A percentile compares a stretch with the other conserved stretches of the same genome.
These are phyloP conservation scores for Pelmatolapia mariae DNA, from an alignment of 2,113 vertebrate species.

Conservation along the genomic window DNA sequence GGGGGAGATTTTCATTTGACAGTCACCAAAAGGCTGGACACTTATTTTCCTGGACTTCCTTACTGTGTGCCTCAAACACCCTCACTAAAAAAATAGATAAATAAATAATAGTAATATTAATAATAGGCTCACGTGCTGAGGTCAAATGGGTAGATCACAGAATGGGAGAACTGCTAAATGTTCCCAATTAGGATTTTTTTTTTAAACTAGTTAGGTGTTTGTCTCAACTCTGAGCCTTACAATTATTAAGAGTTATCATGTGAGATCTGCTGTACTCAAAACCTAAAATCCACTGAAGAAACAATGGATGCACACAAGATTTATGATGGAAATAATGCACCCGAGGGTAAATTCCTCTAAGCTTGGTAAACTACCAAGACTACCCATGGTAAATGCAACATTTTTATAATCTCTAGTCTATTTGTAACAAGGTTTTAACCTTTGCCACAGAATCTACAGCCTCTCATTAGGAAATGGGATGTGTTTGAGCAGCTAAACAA, in stretches of 20 bases:
- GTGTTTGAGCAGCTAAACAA: neutral
- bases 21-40: neutral
- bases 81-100: neutral
- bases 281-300: neutral
- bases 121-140: neutral
- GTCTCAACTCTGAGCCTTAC: neutral
- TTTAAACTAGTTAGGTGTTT: neutral
- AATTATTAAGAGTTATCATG: neutral
- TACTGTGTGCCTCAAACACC: neutral
- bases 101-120: neutral
- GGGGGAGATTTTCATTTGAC: conserved; percentile 9
- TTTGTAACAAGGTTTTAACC: neutral
- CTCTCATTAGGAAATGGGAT: neutral
- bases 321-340: neutral
- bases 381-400: neutral
- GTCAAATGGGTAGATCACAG: neutral
- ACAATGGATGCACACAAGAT: neutral
- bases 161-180: neutral
- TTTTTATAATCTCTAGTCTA: neutral
- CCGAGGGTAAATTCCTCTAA: neutral
- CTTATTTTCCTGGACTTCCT: neutral
- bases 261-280: neutral
- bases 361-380: neutral
- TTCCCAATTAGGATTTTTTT: neutral
- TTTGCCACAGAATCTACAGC: neutral